These are phyloP conservation scores for Magallana angulata DNA, from an alignment of 1,140 invertebrate species.

Conservation along the genomic window DNA sequence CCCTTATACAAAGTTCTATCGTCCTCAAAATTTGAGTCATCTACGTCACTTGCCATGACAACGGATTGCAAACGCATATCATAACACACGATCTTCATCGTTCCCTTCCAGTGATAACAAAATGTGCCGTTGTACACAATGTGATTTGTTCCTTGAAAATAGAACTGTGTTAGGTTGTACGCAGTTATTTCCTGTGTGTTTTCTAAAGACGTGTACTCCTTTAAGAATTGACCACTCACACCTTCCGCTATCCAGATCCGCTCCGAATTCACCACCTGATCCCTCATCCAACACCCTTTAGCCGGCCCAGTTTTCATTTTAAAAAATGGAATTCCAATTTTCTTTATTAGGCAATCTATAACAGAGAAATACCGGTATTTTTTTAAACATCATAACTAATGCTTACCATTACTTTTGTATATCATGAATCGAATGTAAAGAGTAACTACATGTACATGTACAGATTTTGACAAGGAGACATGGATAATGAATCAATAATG, in stretches of 20 bases:
- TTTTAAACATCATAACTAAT: no score
- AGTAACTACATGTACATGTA: no score
- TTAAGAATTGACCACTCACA: neutral
- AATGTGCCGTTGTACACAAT: constrained; percentile 2
- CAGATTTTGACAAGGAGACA: no score
- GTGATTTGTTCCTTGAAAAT: constrained; percentile 3
- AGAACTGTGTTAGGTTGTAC: constrained; percentile 12
- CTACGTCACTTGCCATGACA: neutral
- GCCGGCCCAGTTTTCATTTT: neutral
- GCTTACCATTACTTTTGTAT: no score
- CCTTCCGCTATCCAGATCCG: neutral
- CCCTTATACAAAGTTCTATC: constrained; percentile 8
- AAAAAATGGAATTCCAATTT: constrained; percentile 28
- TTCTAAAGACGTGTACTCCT: neutral
- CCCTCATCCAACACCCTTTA: constrained; percentile 9
- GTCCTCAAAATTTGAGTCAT: neutral
- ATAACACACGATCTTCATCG: neutral
- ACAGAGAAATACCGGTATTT: neutral
- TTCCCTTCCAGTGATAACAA: constrained; percentile 18
- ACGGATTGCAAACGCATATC: neutral
- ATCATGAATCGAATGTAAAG: no score
- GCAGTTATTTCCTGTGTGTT: neutral
- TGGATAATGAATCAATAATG: no score
- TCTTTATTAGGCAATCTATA: constrained; percentile 17
- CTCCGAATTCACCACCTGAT: neutral